A percentile compares a stretch with the other conserved stretches of the same genome.
Conservation (phyloP, 2,113 vertebrate species). For the Carollia perspicillata region DNA sequence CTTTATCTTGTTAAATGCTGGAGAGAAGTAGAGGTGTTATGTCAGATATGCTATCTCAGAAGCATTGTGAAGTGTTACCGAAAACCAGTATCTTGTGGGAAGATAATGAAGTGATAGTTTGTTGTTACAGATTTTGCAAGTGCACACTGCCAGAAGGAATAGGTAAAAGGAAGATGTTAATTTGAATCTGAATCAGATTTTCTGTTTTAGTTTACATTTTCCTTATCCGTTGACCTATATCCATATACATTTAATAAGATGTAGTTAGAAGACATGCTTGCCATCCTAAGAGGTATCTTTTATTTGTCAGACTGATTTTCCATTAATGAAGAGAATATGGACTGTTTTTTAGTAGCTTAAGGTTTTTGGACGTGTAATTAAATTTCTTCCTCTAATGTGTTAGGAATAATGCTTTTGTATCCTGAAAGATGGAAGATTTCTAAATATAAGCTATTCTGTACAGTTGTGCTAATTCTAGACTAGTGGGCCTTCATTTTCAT, state of each 20-base stretch:
- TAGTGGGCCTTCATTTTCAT: neutral
- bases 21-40: slow-evolving; percentile 60
- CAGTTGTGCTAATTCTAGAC: neutral
- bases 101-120: slow-evolving; percentile 65
- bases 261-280: neutral
- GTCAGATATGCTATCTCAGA: slow-evolving; percentile 42
- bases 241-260: neutral
- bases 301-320: slow-evolving; percentile 2
- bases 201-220: slow-evolving; percentile 39
- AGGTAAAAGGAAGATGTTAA: slow-evolving; percentile 54
- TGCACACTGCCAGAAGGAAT: slow-evolving; percentile 28
- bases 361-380: slow-evolving; percentile 9
- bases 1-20: slow-evolving; percentile 61
- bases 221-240: neutral
- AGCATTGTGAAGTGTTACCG: slow-evolving; percentile 57
- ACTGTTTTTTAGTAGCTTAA: neutral
- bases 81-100: slow-evolving; percentile 55
- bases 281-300: neutral
- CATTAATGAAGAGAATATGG: neutral
- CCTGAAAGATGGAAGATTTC: neutral
- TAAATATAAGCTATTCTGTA: neutral
- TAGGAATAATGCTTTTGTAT: neutral
- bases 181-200: slow-evolving; percentile 35
- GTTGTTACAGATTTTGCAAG: slow-evolving; percentile 27
- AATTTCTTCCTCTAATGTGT: neutral